phyloP scores from a whole-genome alignment of 2,113 vertebrate species.

The Cochlearius cochlearius region DNA sequence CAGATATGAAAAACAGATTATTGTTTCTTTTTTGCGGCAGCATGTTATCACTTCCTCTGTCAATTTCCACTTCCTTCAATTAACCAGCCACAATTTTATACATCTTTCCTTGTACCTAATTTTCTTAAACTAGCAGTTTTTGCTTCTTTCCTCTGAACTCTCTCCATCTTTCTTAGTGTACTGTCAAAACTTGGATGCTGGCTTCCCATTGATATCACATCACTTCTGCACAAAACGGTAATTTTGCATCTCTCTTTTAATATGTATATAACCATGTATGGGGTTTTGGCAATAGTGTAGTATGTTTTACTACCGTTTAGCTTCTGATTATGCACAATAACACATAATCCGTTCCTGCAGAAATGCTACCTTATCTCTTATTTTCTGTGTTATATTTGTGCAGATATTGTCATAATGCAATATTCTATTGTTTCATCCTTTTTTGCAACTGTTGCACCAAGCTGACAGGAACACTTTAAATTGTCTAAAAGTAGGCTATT shows the following conservation, averaged over 20 bases:
- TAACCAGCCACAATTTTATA: background rate
- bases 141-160: background rate
- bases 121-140: background rate
- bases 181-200: background rate
- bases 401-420: background rate
- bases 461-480: background rate
- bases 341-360: background rate
- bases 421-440: background rate
- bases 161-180: background rate
- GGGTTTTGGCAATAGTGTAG: background rate
- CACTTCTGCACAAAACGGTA: background rate
- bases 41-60: background rate
- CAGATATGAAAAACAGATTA: background rate
- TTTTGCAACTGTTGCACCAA: background rate
- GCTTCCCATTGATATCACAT: background rate
- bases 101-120: background rate
- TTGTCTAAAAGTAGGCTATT: background rate
- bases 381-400: background rate
- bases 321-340: background rate
- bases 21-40: background rate
- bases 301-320: background rate
- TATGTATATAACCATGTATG: background rate
- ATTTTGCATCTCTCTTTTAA: background rate
- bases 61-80: background rate
- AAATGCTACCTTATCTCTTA: background rate